phyloP scores from a whole-genome alignment of 2,113 vertebrate genomes.

The Ariopsis seemanni region DNA sequence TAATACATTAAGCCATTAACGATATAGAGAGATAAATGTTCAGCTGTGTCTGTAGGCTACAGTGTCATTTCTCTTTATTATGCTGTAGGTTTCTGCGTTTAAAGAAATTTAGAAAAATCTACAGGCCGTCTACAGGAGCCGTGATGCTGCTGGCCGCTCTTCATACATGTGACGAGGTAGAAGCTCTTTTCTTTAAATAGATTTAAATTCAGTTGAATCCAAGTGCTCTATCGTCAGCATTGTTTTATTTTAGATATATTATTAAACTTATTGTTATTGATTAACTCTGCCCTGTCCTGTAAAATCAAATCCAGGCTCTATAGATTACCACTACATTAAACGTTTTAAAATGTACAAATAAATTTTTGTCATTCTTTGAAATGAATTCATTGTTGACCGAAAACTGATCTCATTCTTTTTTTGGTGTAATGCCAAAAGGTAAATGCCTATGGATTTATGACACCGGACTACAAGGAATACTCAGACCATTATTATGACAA shows the following conservation, averaged over 20 bases:
- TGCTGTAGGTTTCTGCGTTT: constrained; percentile 71
- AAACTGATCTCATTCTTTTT: background rate
- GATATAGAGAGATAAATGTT: background rate
- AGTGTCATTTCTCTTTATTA: background rate
- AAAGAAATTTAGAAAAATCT: constrained; percentile 59
- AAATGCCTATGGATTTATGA: constrained; percentile 80
- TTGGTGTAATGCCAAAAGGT: constrained; percentile 64
- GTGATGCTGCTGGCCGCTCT: constrained; percentile 78
- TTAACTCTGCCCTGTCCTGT: background rate
- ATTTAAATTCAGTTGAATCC: background rate
- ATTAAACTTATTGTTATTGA: background rate
- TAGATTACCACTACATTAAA: background rate
- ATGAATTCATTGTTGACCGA: background rate
- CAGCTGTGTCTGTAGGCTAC: background rate
- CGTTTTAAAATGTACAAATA: background rate
- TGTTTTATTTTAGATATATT: background rate
- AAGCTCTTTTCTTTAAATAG: background rate
- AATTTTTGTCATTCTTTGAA: background rate
- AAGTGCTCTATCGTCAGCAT: background rate
- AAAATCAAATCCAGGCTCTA: background rate
- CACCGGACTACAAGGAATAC: constrained; percentile 69
- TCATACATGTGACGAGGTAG: constrained; percentile 79
- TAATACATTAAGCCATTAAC: background rate
- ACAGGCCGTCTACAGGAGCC: constrained; percentile 77
- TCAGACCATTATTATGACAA: constrained; percentile 78